These are phyloP conservation scores for Solea senegalensis DNA, from an alignment of 2,113 vertebrate genomes.

Conservation along the genomic window DNA sequence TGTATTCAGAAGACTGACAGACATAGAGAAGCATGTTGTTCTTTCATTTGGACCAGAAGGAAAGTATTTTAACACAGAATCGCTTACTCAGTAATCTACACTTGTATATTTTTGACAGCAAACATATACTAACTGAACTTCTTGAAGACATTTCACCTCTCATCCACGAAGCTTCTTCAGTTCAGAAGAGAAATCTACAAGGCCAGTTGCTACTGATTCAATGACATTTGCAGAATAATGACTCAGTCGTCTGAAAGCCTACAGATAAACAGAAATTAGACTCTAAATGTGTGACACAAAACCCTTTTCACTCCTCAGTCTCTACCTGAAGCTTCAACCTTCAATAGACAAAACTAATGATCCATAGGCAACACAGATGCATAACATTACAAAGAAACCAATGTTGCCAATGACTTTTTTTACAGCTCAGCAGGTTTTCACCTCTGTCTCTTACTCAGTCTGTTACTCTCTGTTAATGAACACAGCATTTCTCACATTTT, in stretches of 20 bases:
- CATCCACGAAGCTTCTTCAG: no score
- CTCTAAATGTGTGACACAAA: background rate
- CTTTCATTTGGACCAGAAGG: background rate
- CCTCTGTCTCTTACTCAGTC: background rate
- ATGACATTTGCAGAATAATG: no score
- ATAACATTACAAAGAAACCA: background rate
- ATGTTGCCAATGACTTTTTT: background rate
- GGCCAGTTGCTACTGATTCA: no score
- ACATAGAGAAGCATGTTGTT: constrained; percentile 12
- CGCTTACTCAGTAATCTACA: constrained; percentile 6
- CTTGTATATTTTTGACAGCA: background rate
- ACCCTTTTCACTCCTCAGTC: background rate
- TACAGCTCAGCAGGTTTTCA: background rate
- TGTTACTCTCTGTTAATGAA: background rate
- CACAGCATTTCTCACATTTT: background rate
- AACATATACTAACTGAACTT: background rate
- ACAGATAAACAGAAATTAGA: no score
- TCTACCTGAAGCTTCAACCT: background rate
- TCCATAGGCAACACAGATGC: background rate
- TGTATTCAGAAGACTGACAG: constrained; percentile 29
- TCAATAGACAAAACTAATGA: background rate
- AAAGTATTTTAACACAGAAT: constrained; percentile 9
- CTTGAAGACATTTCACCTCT: no score
- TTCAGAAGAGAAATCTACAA: no score
- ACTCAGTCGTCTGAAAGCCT: no score